phyloP scores from a whole-genome alignment of 2,113 vertebrate genomes.

The Aegotheles bennettii region DNA sequence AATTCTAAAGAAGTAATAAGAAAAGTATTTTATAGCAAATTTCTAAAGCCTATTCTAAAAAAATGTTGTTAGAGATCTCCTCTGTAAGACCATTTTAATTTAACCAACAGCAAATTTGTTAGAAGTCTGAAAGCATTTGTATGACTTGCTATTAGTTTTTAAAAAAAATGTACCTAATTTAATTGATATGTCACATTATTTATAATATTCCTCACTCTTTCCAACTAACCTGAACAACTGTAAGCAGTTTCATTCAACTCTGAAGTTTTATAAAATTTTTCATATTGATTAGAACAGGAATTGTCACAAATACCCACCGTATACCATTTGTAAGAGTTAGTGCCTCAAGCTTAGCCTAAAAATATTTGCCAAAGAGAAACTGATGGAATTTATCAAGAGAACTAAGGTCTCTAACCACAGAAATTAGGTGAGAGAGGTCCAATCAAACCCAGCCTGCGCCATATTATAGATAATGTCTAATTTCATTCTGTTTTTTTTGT shows the following conservation, averaged over 20 bases:
- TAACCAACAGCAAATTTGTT: constrained; percentile 4
- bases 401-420: constrained; percentile 37
- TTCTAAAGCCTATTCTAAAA: constrained; percentile 11
- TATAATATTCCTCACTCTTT: not conserved
- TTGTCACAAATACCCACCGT: not conserved
- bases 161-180: constrained; percentile 10
- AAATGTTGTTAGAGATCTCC: constrained; percentile 2
- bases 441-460: not conserved
- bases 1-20: constrained; percentile 22
- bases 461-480: constrained; percentile 11
- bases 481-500: constrained; percentile 43
- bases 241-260: not conserved
- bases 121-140: constrained; percentile 11
- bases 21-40: constrained; percentile 53
- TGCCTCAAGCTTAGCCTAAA: constrained; percentile 41
- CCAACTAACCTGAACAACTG: not conserved
- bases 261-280: not conserved
- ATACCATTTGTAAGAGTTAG: constrained; percentile 40
- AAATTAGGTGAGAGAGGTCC: constrained; percentile 27
- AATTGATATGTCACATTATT: not conserved
- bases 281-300: constrained; percentile 31
- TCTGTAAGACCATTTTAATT: constrained; percentile 12
- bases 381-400: constrained; percentile 20
- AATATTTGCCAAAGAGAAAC: constrained; percentile 33
- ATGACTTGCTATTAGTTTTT: not conserved